Conservation (phyloP, 2,113 vertebrate species). For the Phaethornis superciliosus region DNA sequence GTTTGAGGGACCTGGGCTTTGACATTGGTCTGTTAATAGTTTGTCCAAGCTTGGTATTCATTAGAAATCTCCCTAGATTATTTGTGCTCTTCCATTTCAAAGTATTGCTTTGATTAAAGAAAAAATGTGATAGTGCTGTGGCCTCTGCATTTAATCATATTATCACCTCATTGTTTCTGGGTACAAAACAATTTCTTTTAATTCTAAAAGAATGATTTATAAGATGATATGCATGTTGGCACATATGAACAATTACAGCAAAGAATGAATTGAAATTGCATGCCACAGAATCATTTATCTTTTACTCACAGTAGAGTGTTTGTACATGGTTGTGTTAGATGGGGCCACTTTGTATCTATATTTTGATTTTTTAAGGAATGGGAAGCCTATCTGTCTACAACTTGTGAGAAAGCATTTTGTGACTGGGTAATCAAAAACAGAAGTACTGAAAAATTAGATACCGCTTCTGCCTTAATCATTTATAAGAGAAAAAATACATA, state of each 20-base stretch:
- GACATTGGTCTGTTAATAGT: background rate
- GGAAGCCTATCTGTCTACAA: background rate
- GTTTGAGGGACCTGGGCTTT: background rate
- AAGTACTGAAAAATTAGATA: background rate
- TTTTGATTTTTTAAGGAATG: constrained; percentile 17
- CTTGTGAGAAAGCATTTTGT: background rate
- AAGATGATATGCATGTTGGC: constrained; percentile 47
- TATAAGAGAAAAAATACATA: background rate
- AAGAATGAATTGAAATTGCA: constrained; percentile 33
- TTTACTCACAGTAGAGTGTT: constrained; percentile 17
- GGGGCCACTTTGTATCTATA: background rate
- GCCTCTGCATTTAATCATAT: constrained; percentile 22
- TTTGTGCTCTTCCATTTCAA: background rate
- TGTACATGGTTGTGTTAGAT: background rate
- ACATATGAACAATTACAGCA: constrained; percentile 50
- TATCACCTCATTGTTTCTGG: constrained; percentile 3
- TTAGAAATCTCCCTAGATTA: background rate
- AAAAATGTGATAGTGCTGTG: background rate
- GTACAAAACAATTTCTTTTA: constrained; percentile 28
- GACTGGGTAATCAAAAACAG: background rate
- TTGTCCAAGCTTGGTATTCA: background rate
- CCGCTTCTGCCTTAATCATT: constrained; percentile 10
- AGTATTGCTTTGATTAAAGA: background rate
- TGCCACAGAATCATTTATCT: constrained; percentile 46
- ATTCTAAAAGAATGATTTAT: constrained; percentile 59